Percentiles rank a stretch among this genome's conserved stretches.
These are phyloP conservation scores for Larimichthys crocea DNA, from an alignment of 2,113 vertebrate species.

Conservation along the genomic window DNA sequence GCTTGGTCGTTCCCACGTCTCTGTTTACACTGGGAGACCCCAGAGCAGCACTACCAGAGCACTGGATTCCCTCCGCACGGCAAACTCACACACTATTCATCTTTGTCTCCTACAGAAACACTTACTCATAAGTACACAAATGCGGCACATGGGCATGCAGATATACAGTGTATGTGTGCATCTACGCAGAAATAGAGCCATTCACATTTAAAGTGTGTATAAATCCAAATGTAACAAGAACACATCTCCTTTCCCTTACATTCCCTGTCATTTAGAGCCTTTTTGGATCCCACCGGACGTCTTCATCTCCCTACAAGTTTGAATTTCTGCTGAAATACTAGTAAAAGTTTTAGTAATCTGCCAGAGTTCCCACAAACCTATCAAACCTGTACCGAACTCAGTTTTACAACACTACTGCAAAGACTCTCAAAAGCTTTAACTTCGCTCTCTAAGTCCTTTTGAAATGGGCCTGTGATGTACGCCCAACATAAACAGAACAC, in stretches of 20 bases:
- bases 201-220: neutral
- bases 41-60: conserved; percentile 73
- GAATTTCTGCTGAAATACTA: neutral
- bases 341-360: conserved; percentile 32
- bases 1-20: conserved; percentile 81
- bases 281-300: neutral
- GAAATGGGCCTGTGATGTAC: conserved; percentile 69
- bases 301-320: neutral
- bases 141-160: neutral
- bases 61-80: conserved; percentile 70
- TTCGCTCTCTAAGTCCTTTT: conserved; percentile 46
- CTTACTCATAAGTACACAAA: conserved; percentile 31
- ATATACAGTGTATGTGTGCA: neutral
- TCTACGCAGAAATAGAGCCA: neutral
- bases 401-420: conserved; percentile 53
- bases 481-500: conserved; percentile 75
- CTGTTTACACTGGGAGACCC: conserved; percentile 83
- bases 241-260: neutral
- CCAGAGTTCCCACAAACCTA: conserved; percentile 49
- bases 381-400: conserved; percentile 32
- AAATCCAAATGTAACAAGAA: no score
- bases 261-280: neutral
- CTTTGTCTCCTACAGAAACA: conserved; percentile 56
- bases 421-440: conserved; percentile 59
- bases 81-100: conserved; percentile 75